Evolutionary conservation across 1,140 invertebrate genomes (phyloP), one percentile per base, ranked within the genome.

Genomic region (Drosophila nigromelanica): DNA sequence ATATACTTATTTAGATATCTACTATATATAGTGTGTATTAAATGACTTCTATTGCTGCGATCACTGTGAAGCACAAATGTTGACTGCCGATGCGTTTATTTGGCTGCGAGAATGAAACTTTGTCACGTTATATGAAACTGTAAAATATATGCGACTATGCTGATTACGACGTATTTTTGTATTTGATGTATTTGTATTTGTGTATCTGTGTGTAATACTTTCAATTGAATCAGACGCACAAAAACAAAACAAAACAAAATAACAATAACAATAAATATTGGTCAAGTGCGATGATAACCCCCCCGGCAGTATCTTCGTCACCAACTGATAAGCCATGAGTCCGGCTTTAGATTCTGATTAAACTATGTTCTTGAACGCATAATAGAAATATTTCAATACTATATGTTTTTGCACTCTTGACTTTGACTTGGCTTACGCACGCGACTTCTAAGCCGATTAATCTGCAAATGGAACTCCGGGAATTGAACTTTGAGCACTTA

Each of bases 31-130:
- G 8, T 58, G 43, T 37, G 8, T 33, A 45, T 8, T 21, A 15
- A 27, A 33, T 33, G 4, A 42, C 35, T 11, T 39, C n/a, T 56
- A 27, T 30, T 43, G 64, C 39, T 78, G 47, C 59, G 78, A 52
- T 72, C 82, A 42, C 43, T 33, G 42, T 51, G 64, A 78, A 45
- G 56, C 58, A 54, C 83, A 64, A 87, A 55, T 55, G 75, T 61
- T 55, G 76, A 87, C 82, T 87, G 79, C 50, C 59, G 62, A 51
- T 35, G 47, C n/a, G n/a, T n/a, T n/a, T n/a, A n/a, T n/a, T n/a
- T n/a, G n/a, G n/a, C n/a, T n/a, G n/a, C 70, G 50, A 75, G 64
- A 77, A 86, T 70, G 78, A 86, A 86, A 86, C 78, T 56, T 81
- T 82, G 54, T 51, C 54, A 18, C 30, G 21, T 45, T 60, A 40